Base-by-base conservation (phyloP, 2,888 invertebrate genomes). In the Tenthredo amoena region DNA sequence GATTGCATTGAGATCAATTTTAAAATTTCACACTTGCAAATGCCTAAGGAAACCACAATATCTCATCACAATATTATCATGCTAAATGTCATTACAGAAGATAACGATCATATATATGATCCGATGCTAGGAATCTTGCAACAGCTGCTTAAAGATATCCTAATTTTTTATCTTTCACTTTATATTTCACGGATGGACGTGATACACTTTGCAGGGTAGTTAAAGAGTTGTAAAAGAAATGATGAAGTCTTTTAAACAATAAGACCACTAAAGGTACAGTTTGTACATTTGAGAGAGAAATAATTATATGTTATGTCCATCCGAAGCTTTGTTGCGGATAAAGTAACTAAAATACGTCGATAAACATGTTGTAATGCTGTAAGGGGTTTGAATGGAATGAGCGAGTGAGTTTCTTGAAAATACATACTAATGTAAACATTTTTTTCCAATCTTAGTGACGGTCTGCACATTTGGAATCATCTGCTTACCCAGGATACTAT, bases 381-480 rank as follows among this genome's bases (percentile, higher is more conserved):
- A 83, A 68, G 34, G 65, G 50, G 83, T 89, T 88, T 90, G 90
- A 90, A 88, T 91, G 91, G 87, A 90, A 84, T 89, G 93, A 91
- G 88, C 91, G 92, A 90, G 88, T 93, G 93, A 76, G 88, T 90
- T 89, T 91, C 89, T 90, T 90, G 89, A 88, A 90, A 91, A 91
- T 89, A 91, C 90, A 88, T 93, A 93, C 93, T 93, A 93, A 93
- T 93, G 91, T 92, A 90, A 91, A 90, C 91, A 90, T 93, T 93
- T 93, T 91, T 93, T 93, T 93, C 91, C 93, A 92, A 92, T 93
- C 93, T 91, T 93, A 93, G 93, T 92, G 92, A 91, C 89, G 92
- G 92, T 92, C 93, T 91, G 89, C 92, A 90, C 92, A 90, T 91
- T 91, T 89, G 93, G 93, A 92, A 92, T 92, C 92, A 91, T 91